Evolutionary conservation across 2,797 vertebrate genomes (phyloP).

Genomic region (Glossophaga mutica): DNA sequence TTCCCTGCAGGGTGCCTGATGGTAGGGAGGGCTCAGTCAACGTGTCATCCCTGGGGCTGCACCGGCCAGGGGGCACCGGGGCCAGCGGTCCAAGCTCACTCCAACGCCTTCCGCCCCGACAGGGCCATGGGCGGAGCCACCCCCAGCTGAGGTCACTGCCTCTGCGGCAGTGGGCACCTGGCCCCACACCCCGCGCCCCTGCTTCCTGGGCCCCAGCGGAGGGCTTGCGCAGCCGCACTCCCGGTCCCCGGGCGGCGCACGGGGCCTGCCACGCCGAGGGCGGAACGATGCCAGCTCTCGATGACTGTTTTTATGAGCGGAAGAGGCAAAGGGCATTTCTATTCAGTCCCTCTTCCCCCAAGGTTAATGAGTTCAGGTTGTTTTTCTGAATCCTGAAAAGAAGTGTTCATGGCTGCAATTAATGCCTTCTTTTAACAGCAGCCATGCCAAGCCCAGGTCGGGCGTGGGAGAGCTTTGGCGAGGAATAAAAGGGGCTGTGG

Average conservation of each 20-base stretch:
- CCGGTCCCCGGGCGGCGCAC: background rate
- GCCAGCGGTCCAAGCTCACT: background rate
- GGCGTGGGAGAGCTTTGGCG: background rate
- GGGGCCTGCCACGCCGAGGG: rapidly evolving
- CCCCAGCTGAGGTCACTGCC: background rate
- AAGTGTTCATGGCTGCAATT: background rate
- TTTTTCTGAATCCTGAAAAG: conserved; percentile 43
- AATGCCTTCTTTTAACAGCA: background rate
- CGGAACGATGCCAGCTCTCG: rapidly evolving
- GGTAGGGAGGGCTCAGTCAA: rapidly evolving
- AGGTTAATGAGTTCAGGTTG: conserved; percentile 51
- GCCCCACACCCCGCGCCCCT: background rate
- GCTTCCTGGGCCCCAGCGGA: background rate
- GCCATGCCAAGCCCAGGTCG: background rate
- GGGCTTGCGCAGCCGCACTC: too few relatives aligned
- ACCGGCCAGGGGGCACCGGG: rapidly evolving
- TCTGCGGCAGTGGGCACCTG: rapidly evolving
- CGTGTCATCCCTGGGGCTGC: background rate
- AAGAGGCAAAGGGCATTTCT: background rate
- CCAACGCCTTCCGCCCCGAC: too few relatives aligned
- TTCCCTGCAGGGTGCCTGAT: rapidly evolving
- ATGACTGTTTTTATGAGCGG: background rate
- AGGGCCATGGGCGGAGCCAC: background rate
- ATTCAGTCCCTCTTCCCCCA: background rate
- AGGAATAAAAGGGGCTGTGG: rapidly evolving